Conservation (phyloP, 2,888 invertebrate species). For the Peribatodes rhomboidaria region DNA sequence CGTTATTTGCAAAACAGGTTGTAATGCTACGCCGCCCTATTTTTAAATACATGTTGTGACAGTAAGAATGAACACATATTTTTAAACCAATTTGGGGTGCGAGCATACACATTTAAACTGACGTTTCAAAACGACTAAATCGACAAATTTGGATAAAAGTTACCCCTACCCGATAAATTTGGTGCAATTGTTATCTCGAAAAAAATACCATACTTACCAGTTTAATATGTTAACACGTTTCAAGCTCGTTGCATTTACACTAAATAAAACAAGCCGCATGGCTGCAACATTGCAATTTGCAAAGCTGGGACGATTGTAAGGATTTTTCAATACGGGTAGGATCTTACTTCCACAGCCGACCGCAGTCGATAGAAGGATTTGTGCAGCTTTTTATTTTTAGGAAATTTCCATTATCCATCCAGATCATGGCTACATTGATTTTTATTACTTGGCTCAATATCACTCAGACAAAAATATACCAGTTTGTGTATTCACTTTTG, state of each 20-base stretch:
- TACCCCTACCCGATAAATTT: no score
- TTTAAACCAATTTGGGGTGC: background rate
- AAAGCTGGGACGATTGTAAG: constrained; percentile 78
- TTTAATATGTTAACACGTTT: background rate
- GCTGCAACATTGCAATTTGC: constrained; percentile 71
- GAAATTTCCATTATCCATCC: constrained; percentile 29
- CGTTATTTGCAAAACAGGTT: no score
- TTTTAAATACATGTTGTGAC: no score
- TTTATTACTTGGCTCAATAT: constrained; percentile 9
- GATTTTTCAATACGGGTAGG: constrained; percentile 76
- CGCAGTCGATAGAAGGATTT: constrained; percentile 55
- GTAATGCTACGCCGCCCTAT: no score
- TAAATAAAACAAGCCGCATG: constrained; percentile 36
- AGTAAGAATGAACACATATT: background rate
- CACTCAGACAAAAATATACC: no score
- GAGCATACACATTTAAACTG: no score
- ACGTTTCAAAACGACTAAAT: no score
- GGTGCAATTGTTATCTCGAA: no score
- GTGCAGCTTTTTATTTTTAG: constrained; percentile 37
- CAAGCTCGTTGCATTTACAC: constrained; percentile 7
- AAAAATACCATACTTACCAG: no score
- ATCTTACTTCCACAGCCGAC: constrained; percentile 57
- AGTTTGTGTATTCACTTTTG: no score
- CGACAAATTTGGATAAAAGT: no score
- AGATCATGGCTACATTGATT: constrained; percentile 13